Conservation (phyloP, 2,888 invertebrate species). For the Ferdinandea cuprea region DNA sequence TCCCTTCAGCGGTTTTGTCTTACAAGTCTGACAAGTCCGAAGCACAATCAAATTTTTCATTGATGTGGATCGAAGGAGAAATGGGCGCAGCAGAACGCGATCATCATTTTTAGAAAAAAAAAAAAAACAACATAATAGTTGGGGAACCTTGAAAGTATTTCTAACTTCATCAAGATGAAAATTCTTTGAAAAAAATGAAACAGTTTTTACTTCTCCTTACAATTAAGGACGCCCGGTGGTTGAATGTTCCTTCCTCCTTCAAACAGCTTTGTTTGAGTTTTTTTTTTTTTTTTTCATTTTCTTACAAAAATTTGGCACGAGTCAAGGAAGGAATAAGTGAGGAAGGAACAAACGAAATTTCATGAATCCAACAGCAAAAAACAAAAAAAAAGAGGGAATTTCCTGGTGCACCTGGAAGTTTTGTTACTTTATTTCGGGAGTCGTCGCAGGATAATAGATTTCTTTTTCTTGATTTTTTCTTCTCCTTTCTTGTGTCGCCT, state of each 20-base stretch:
- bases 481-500: constrained; percentile 17
- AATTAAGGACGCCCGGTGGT: constrained; percentile 3
- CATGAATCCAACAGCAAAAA: neutral
- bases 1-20: neutral
- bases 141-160: constrained; percentile 22
- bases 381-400: constrained; percentile 45
- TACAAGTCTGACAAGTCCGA: neutral
- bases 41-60: constrained; percentile 41
- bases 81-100: constrained; percentile 48
- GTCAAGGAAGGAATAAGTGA: constrained; percentile 42
- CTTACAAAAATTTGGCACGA: constrained; percentile 63
- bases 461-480: constrained; percentile 45
- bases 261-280: constrained; percentile 19
- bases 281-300: constrained; percentile 22
- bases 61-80: constrained; percentile 57
- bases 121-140: neutral
- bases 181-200: constrained; percentile 8
- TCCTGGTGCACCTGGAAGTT: constrained; percentile 68
- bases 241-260: constrained; percentile 28
- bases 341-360: constrained; percentile 6
- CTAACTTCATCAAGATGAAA: neutral
- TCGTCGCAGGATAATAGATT: constrained; percentile 56
- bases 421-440: constrained; percentile 57
- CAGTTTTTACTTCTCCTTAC: constrained; percentile 16
- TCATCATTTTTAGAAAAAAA: constrained; percentile 21